Percentiles rank a stretch among this genome's conserved stretches.
Evolutionary conservation across 2,888 invertebrate genomes (phyloP).

Genomic region (Dolomedes plantarius): DNA sequence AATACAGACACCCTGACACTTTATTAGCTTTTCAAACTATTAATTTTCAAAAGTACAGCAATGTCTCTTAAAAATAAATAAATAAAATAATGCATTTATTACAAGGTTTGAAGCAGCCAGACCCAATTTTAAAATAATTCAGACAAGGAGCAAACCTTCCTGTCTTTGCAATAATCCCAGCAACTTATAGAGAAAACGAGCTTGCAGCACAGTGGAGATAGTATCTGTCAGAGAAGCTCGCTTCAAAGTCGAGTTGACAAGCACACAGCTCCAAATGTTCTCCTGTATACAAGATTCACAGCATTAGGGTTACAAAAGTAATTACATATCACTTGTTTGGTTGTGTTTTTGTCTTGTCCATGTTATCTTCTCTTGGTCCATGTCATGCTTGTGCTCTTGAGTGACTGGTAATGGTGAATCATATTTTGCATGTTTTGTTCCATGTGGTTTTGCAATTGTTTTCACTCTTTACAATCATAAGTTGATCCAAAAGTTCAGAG

Average conservation of each 20-base stretch:
- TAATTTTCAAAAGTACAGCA: no score
- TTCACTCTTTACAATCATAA: not conserved
- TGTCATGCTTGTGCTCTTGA: slow-evolving; percentile 54
- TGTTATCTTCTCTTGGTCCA: slow-evolving; percentile 43
- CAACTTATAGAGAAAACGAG: slow-evolving; percentile 48
- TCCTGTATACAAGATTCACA: slow-evolving; percentile 68
- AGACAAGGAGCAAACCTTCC: slow-evolving; percentile 70
- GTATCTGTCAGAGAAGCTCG: slow-evolving; percentile 40
- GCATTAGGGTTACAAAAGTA: slow-evolving; percentile 30
- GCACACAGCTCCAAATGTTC: slow-evolving; percentile 29
- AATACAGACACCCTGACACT: no score
- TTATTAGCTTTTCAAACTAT: no score
- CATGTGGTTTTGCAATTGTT: slow-evolving; percentile 6
- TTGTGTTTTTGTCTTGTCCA: slow-evolving; percentile 13
- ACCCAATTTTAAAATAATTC: slow-evolving; percentile 59
- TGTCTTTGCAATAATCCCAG: slow-evolving; percentile 60
- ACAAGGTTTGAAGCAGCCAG: slow-evolving; percentile 21
- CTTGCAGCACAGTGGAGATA: slow-evolving; percentile 38
- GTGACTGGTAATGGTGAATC: slow-evolving; percentile 7
- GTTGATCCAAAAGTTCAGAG: not conserved
- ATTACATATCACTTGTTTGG: slow-evolving; percentile 14
- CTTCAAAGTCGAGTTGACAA: slow-evolving; percentile 31
- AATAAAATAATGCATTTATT: no score
- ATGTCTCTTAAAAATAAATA: no score
- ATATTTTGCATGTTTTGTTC: not conserved